phyloP scores from a whole-genome alignment of 2,888 invertebrate genomes.

The Synergus gifuensis region DNA sequence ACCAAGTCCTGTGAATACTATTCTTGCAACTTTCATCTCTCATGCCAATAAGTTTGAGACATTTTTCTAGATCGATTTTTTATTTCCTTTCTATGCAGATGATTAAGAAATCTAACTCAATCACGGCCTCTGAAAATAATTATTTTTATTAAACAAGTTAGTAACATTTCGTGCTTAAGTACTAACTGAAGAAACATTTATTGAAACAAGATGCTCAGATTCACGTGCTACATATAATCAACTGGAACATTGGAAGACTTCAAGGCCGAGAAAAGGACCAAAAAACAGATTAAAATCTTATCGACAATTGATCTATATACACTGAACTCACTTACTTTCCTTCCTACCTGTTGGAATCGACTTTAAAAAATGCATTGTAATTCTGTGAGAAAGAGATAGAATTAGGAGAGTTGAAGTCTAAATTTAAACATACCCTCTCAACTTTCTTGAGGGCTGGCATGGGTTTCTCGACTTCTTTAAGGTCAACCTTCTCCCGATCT shows the following conservation, averaged over 20 bases:
- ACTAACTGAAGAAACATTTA: neutral
- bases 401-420: neutral
- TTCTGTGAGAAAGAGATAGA: slow-evolving; percentile 2
- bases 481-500: slow-evolving; percentile 95
- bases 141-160: slow-evolving; percentile 7
- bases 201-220: neutral
- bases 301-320: neutral
- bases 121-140: slow-evolving; percentile 24
- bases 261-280: neutral
- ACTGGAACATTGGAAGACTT: slow-evolving; percentile 11
- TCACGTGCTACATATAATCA: slow-evolving; percentile 23
- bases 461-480: slow-evolving; percentile 94
- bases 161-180: slow-evolving; percentile 23
- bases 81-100: too few species aligned
- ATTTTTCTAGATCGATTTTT: neutral
- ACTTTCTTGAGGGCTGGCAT: slow-evolving; percentile 93
- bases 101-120: neutral
- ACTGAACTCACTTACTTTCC: slow-evolving; percentile 18
- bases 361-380: neutral
- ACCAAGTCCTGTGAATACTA: neutral
- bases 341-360: slow-evolving; percentile 29
- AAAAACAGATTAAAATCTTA: slow-evolving; percentile 7
- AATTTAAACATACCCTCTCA: slow-evolving; percentile 87
- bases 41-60: neutral
- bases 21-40: neutral